Percentiles rank a stretch among this genome's conserved stretches.
These are phyloP conservation scores for Coenonympha glycerion DNA, from an alignment of 2,888 invertebrate genomes.

Conservation along the genomic window DNA sequence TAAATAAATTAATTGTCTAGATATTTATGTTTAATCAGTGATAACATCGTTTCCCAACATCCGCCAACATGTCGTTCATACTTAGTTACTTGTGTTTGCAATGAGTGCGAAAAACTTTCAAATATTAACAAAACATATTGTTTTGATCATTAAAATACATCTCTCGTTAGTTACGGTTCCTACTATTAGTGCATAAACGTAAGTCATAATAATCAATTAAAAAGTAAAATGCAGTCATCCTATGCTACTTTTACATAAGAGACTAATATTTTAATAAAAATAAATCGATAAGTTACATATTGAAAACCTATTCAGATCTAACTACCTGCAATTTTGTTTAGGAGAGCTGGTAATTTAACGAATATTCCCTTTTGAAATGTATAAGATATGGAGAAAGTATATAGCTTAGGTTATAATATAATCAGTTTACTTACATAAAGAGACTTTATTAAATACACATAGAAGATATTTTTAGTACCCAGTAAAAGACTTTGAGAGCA, in stretches of 20 bases:
- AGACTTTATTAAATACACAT: too few species aligned
- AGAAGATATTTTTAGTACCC: too few species aligned
- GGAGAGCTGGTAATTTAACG: conserved; percentile 3
- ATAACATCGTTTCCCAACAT: conserved; percentile 42
- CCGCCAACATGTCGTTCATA: conserved; percentile 57
- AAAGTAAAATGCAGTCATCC: conserved; percentile 45
- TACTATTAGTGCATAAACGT: conserved; percentile 47
- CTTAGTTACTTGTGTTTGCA: conserved; percentile 26
- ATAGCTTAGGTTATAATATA: background rate
- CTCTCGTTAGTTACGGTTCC: conserved; percentile 43
- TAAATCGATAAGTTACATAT: conserved; percentile 29
- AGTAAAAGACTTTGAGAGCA: too few species aligned
- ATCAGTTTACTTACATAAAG: too few species aligned
- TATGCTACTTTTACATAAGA: conserved; percentile 31
- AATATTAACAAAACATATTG: conserved; percentile 40
- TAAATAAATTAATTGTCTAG: conserved; percentile 68
- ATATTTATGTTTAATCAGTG: conserved; percentile 50
- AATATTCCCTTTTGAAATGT: background rate
- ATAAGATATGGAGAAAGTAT: background rate
- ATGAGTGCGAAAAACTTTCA: conserved; percentile 40
- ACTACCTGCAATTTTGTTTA: conserved; percentile 9
- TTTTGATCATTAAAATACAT: conserved; percentile 44
- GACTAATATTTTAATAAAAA: conserved; percentile 30
- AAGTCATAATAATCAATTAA: conserved; percentile 47
- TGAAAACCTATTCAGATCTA: conserved; percentile 37